phyloP scores from a whole-genome alignment of 2,797 vertebrate genomes.

The Enteromius anoplus region DNA sequence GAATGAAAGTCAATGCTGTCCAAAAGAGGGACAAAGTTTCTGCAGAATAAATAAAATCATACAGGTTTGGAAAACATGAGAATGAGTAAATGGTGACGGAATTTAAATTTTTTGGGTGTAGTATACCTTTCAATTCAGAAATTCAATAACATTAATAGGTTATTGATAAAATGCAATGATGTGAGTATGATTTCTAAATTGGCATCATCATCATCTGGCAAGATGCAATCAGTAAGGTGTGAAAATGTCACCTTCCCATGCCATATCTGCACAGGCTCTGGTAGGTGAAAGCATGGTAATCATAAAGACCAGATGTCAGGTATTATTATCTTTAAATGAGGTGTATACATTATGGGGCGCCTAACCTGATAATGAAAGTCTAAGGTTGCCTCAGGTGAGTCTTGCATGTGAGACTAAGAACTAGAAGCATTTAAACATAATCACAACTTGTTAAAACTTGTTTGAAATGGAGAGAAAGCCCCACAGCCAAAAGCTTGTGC shows the following conservation, averaged over 20 bases:
- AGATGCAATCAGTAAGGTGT: constrained; percentile 63
- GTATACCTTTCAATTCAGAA: neutral
- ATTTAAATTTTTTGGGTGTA: neutral
- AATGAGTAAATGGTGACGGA: neutral
- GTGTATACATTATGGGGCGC: constrained; percentile 57
- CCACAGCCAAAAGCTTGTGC: neutral
- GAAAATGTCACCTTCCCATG: constrained; percentile 60
- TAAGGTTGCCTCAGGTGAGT: constrained; percentile 49
- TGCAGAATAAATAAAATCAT: neutral
- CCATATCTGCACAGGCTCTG: constrained; percentile 58
- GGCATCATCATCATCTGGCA: constrained; percentile 13
- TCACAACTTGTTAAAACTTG: constrained; percentile 21
- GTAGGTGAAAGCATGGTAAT: constrained; percentile 70
- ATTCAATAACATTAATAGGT: neutral
- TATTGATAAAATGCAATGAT: constrained; percentile 44
- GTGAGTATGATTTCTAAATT: neutral
- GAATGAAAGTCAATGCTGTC: neutral
- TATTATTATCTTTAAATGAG: constrained; percentile 67
- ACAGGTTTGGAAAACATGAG: neutral
- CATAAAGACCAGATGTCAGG: constrained; percentile 63
- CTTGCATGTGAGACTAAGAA: constrained; percentile 34
- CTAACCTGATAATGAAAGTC: constrained; percentile 67
- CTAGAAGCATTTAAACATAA: constrained; percentile 24
- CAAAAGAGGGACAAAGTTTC: neutral
- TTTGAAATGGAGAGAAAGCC: constrained; percentile 14